Evolutionary conservation across 2,113 vertebrate genomes (phyloP).

Genomic region (Phylloscopus trochiloides): DNA sequence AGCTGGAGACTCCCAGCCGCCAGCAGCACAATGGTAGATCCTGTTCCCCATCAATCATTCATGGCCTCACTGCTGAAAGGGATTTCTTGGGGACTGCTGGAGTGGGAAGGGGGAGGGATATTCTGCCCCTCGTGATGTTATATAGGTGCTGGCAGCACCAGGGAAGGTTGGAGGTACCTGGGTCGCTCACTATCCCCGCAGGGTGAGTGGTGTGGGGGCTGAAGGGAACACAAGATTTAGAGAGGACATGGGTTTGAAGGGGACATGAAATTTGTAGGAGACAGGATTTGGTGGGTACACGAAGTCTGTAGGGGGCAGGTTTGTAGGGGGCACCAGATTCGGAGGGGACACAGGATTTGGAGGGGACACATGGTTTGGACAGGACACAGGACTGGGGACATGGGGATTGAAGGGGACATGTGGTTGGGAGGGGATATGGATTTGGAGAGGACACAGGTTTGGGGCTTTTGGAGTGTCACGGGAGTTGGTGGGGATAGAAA

Average conservation of each 20-base stretch:
- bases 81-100: background rate
- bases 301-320: too few species aligned
- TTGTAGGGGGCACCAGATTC: too few species aligned
- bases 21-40: background rate
- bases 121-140: accelerated
- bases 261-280: background rate
- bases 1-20: background rate
- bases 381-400: background rate
- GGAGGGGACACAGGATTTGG: background rate
- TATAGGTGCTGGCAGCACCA: background rate
- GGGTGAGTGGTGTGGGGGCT: background rate
- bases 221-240: background rate
- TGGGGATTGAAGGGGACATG: background rate
- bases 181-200: accelerated
- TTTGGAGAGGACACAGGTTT: background rate
- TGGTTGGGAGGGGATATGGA: background rate
- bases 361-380: background rate
- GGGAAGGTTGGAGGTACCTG: background rate
- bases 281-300: background rate
- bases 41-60: conserved; percentile 53
- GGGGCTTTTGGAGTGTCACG: background rate
- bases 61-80: background rate
- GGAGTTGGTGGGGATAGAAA: background rate
- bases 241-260: background rate
- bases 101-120: background rate